Evolutionary conservation across 2,797 vertebrate species (phyloP).

Genomic region (Threskiornis aethiopicus): DNA sequence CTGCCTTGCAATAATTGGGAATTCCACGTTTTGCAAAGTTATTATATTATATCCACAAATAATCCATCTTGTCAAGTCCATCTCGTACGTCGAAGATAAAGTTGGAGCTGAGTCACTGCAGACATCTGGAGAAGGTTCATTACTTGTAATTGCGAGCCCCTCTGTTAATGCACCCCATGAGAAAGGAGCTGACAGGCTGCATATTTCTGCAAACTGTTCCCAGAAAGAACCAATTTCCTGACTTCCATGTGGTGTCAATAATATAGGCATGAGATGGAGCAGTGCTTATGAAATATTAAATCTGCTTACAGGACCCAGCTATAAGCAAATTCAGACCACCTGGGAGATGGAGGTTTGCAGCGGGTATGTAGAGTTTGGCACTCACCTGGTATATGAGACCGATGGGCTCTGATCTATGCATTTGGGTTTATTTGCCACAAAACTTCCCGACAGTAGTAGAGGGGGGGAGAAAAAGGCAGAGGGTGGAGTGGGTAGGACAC

Average conservation of each 20-base stretch:
- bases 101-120: slow-evolving; percentile 81
- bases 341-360: slow-evolving; percentile 78
- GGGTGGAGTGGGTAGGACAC: slow-evolving; percentile 29
- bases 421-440: slow-evolving; percentile 61
- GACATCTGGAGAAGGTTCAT: slow-evolving; percentile 92
- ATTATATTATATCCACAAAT: slow-evolving; percentile 69
- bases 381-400: slow-evolving; percentile 45
- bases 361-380: slow-evolving; percentile 55
- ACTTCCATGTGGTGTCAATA: slow-evolving; percentile 97
- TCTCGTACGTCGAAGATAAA: slow-evolving; percentile 72
- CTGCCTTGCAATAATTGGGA: slow-evolving; percentile 59
- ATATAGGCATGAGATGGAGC: slow-evolving; percentile 88
- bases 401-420: slow-evolving; percentile 11
- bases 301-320: slow-evolving; percentile 83
- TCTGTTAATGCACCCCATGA: slow-evolving; percentile 87
- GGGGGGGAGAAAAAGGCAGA: not conserved
- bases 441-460: slow-evolving; percentile 51
- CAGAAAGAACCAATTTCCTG: slow-evolving; percentile 93
- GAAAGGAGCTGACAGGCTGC: slow-evolving; percentile 84
- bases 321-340: slow-evolving; percentile 91
- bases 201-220: slow-evolving; percentile 94
- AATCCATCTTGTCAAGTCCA: slow-evolving; percentile 79
- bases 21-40: slow-evolving; percentile 66
- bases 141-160: slow-evolving; percentile 89
- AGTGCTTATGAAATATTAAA: slow-evolving; percentile 96